These are phyloP conservation scores for Latrodectus elegans DNA, from an alignment of 2,888 invertebrate genomes.

Conservation along the genomic window DNA sequence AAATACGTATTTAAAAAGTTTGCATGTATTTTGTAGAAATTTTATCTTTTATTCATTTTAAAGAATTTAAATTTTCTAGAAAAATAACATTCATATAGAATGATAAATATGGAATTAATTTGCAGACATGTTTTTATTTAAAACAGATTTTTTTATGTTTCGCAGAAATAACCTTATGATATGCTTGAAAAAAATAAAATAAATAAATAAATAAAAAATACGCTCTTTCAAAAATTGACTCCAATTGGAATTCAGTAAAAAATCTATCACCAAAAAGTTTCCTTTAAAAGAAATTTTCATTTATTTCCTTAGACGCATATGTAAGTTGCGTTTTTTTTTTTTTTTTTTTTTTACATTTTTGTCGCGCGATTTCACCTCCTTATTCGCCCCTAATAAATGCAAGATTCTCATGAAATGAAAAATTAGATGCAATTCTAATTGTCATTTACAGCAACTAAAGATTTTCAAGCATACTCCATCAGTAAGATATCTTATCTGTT, in stretches of 20 bases:
- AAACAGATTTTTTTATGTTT: too few species aligned
- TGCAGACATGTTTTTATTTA: too few species aligned
- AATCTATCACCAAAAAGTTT: neutral
- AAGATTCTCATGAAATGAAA: slow-evolving; percentile 12
- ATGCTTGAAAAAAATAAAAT: too few species aligned
- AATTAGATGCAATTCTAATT: slow-evolving; percentile 18
- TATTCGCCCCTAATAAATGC: slow-evolving; percentile 9
- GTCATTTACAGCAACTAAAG: slow-evolving; percentile 11
- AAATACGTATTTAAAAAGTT: too few species aligned
- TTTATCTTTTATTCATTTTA: too few species aligned
- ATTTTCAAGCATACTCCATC: neutral
- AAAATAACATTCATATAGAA: too few species aligned
- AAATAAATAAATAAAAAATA: too few species aligned
- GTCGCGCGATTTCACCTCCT: neutral
- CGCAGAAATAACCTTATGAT: too few species aligned
- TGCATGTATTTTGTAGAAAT: too few species aligned
- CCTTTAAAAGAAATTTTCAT: neutral
- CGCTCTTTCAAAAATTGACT: too few species aligned
- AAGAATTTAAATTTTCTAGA: too few species aligned
- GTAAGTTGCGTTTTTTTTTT: neutral
- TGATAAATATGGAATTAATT: too few species aligned
- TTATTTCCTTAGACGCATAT: neutral
- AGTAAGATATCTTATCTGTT: slow-evolving; percentile 21
- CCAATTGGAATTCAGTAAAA: neutral
- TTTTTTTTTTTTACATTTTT: neutral